Conservation (phyloP, 2,113 vertebrate genomes). For the Prunella himalayana region DNA sequence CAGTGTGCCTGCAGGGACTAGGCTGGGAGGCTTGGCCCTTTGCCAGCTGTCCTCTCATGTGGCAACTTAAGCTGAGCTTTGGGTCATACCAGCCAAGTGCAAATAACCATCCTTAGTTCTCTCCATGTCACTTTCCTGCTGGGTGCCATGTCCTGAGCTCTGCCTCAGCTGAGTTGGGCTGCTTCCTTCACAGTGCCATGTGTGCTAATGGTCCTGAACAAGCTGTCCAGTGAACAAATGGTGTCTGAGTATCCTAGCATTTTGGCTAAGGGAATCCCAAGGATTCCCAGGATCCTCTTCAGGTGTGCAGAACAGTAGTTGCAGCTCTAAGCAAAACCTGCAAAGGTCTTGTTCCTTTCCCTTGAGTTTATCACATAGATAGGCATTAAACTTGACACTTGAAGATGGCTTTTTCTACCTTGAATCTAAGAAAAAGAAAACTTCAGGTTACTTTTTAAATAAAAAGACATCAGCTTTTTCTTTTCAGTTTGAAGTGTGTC, state of each 20-base stretch:
- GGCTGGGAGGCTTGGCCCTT: neutral
- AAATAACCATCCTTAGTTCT: neutral
- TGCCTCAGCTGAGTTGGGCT: rapidly evolving
- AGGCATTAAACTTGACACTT: neutral
- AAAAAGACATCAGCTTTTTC: neutral
- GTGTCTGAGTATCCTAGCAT: neutral
- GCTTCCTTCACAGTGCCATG: rapidly evolving
- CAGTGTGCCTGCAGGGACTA: rapidly evolving
- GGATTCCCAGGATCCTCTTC: neutral
- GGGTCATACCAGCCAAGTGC: neutral
- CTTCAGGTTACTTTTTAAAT: neutral
- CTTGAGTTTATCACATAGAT: neutral
- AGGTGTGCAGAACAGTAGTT: neutral
- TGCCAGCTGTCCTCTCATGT: neutral
- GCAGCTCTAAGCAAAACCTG: neutral
- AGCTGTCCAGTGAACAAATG: neutral
- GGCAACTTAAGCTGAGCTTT: neutral
- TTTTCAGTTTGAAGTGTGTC: neutral
- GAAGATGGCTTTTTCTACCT: neutral
- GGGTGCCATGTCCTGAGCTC: rapidly evolving
- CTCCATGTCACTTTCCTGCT: rapidly evolving
- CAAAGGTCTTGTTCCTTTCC: neutral
- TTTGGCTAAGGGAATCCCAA: neutral
- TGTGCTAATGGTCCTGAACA: neutral
- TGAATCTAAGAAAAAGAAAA: neutral